A percentile compares a stretch with the other conserved stretches of the same genome.
Evolutionary conservation across 2,113 vertebrate genomes (phyloP).

Genomic region (Corydoras maculifer): DNA sequence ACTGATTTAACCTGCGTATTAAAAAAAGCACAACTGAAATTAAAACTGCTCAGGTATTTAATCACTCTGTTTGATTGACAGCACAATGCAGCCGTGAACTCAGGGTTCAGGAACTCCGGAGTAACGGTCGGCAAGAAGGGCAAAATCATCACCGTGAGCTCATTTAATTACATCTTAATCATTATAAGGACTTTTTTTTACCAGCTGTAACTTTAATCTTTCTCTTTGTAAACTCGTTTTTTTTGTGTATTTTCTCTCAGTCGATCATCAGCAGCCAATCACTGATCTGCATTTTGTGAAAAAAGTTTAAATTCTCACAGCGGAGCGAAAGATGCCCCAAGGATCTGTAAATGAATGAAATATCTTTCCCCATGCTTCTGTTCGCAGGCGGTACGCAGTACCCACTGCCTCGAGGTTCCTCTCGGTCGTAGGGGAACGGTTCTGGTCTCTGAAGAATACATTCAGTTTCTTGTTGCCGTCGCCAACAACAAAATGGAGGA

Average conservation of each 20-base stretch:
- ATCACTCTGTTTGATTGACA: constrained; percentile 48
- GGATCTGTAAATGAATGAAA: neutral
- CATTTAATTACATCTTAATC: neutral
- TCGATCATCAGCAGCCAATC: too few species aligned
- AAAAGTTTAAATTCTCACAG: too few species aligned
- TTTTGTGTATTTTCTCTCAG: too few species aligned
- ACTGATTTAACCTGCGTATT: neutral
- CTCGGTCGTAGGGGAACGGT: constrained; percentile 71
- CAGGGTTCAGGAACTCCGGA: constrained; percentile 93
- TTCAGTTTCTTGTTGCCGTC: constrained; percentile 72
- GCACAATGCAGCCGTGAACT: constrained; percentile 77
- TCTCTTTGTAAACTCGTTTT: too few species aligned
- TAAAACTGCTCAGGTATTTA: neutral
- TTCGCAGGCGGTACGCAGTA: constrained; percentile 83
- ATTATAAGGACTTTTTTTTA: too few species aligned
- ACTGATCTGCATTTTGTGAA: too few species aligned
- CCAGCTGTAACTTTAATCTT: too few species aligned
- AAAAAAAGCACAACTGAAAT: neutral
- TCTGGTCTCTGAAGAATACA: constrained; percentile 79
- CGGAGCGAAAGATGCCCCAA: too few species aligned
- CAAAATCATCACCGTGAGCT: constrained; percentile 81
- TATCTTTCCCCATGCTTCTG: constrained; percentile 8
- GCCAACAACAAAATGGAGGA: constrained; percentile 92
- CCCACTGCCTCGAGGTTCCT: constrained; percentile 89
- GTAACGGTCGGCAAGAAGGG: constrained; percentile 82